Evolutionary conservation across 2,888 invertebrate species (phyloP).

Genomic region (Netelia inedita): DNA sequence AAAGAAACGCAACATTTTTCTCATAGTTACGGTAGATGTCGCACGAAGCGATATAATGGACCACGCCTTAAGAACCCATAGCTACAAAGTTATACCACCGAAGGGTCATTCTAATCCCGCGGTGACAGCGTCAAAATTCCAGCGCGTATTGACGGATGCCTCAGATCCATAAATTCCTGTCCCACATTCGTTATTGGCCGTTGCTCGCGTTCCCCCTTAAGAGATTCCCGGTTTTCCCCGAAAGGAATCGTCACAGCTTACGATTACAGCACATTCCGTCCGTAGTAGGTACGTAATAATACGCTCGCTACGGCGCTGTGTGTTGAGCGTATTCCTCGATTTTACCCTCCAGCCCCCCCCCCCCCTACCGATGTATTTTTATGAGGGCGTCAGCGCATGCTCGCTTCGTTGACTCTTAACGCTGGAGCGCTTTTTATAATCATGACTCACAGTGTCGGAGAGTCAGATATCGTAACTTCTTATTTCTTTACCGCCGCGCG

Average conservation of each 20-base stretch:
- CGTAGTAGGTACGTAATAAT: slow-evolving; percentile 30
- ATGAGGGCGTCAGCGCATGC: slow-evolving; percentile 31
- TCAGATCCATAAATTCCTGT: slow-evolving; percentile 38
- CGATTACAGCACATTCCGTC: slow-evolving; percentile 38
- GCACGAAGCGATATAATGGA: too few species aligned
- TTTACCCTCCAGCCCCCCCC: slow-evolving; percentile 21
- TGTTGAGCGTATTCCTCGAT: slow-evolving; percentile 14
- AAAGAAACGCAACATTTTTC: too few species aligned
- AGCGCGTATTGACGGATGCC: background rate
- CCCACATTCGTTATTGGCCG: slow-evolving; percentile 30
- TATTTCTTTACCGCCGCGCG: slow-evolving; percentile 25
- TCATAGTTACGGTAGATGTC: too few species aligned
- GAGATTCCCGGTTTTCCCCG: slow-evolving; percentile 38
- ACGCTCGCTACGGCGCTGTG: background rate
- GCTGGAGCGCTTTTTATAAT: slow-evolving; percentile 70
- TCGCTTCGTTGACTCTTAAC: slow-evolving; percentile 60
- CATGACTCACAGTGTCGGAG: slow-evolving; percentile 66
- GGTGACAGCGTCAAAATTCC: background rate
- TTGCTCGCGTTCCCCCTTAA: background rate
- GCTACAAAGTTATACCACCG: too few species aligned
- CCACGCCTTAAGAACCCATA: too few species aligned
- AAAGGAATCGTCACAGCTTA: background rate
- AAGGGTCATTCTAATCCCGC: too few species aligned
- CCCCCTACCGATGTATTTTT: background rate
- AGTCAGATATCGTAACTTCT: slow-evolving; percentile 63